Evolutionary conservation across 2,113 vertebrate genomes (phyloP), one percentile per base, ranked within the genome.

Genomic region (Danionella cerebrum): DNA sequence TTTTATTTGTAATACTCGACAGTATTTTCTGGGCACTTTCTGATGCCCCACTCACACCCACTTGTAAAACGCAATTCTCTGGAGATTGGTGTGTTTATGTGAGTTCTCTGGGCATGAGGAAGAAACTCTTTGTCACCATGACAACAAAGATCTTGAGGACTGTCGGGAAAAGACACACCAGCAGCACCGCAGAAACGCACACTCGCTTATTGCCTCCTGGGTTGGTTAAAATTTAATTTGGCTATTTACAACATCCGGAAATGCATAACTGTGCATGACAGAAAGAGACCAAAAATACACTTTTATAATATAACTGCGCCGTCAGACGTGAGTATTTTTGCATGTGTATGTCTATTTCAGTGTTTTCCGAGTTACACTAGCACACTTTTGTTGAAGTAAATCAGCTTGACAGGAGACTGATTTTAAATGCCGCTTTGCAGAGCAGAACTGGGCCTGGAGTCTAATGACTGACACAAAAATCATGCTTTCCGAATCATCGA

Each of bases 151-250:
- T 58, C 25, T 29, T 1, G 41, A 62, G 35, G 21, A 59, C 66
- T 59, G 54, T 18, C 41, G 53, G 29, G 65, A 44, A 29, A 57
- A 38, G 9, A 67, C 18, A 55, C 22, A 42, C 54, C 27, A 44
- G 33, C 48, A 25, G 11, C 44, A 13, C 25, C 31, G 45, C 48
- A 55, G 25, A 42, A 65, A 60, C 19, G 51, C 45, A 60, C 35
- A 42, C 53, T 41, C n/a, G 33, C 25, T 54, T 35, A 55, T 50
- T 59, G 44, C 62, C 62, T 53, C 39, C 9, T 10, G 52, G 54
- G 62, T 39, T 48, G 38, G 51, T 66, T 66, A 66, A 57, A 52
- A 67, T 53, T 70, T 62, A 29, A 70, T 62, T 47, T 39, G 53
- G 31, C 52, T 59, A 59, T 70, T 65, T 58, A 65, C 59, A 70